Percentiles rank a stretch among this genome's conserved stretches.
Evolutionary conservation across 2,113 vertebrate species (phyloP).

Genomic region (Panthera leo): DNA sequence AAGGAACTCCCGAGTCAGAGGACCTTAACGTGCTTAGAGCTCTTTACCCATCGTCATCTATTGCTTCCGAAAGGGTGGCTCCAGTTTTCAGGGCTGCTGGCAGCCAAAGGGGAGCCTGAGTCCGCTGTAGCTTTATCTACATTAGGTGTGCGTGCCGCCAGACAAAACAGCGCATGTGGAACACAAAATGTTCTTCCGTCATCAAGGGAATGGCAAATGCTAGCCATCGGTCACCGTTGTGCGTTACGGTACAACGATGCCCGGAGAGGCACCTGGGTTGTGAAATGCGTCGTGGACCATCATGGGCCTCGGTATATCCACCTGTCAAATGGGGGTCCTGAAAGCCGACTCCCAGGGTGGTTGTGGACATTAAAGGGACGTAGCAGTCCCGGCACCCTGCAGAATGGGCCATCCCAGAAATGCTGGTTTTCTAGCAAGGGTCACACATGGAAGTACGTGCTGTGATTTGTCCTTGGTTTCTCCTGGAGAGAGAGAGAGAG

Average conservation of each 20-base stretch:
- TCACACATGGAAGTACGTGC: neutral
- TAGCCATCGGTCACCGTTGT: too few relatives aligned
- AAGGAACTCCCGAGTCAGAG: neutral
- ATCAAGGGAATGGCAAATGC: neutral
- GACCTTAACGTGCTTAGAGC: neutral
- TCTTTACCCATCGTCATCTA: neutral
- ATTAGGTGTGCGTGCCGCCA: neutral
- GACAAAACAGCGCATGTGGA: fast-evolving
- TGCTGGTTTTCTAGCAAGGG: neutral
- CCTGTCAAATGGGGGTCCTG: neutral
- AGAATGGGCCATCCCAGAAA: neutral
- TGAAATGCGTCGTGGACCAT: neutral
- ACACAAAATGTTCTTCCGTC: neutral
- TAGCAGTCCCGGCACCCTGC: fast-evolving
- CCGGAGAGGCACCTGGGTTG: too few relatives aligned
- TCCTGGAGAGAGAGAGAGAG: neutral
- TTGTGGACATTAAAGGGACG: neutral
- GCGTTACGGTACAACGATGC: fast-evolving
- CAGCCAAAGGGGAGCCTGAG: neutral
- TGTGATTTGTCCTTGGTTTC: neutral
- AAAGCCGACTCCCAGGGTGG: neutral
- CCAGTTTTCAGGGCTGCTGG: neutral
- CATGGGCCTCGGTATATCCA: neutral
- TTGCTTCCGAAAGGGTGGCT: neutral
- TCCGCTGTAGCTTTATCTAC: neutral